Conservation (phyloP, 2,888 invertebrate species). For the Thecophora atra region DNA sequence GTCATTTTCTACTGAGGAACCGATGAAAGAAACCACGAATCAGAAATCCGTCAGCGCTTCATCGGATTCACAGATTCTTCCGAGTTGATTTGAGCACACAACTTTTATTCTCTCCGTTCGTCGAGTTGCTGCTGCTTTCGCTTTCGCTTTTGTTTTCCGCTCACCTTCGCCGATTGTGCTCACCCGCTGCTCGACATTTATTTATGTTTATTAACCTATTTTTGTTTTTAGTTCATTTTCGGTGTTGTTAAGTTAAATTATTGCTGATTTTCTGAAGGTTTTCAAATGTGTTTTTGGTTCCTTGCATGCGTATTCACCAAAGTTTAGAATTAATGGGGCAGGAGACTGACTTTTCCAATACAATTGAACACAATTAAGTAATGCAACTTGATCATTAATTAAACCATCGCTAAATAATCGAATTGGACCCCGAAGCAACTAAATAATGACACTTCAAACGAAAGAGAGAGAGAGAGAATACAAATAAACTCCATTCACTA, state of each 20-base stretch:
- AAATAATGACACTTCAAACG: too few species aligned
- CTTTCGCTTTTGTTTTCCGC: constrained; percentile 39
- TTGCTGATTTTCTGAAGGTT: not conserved
- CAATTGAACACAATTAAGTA: not conserved
- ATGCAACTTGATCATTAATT: not conserved
- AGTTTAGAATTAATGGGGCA: not conserved
- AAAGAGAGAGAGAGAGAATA: too few species aligned
- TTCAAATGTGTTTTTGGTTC: too few species aligned
- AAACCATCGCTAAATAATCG: not conserved
- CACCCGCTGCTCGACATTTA: not conserved
- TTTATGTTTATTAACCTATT: not conserved
- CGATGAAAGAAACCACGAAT: not conserved
- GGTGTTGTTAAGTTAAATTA: not conserved
- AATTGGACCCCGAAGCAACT: too few species aligned
- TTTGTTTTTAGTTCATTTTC: too few species aligned
- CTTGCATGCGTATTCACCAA: too few species aligned
- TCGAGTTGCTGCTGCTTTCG: constrained; percentile 19
- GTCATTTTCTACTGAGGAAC: constrained; percentile 37
- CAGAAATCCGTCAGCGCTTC: not conserved
- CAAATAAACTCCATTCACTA: too few species aligned
- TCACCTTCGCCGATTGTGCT: not conserved
- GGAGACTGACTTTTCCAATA: not conserved
- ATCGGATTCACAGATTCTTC: not conserved
- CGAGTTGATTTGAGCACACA: not conserved
- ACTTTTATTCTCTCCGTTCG: not conserved